Evolutionary conservation across 2,888 invertebrate species (phyloP), one percentile per base, ranked within the genome.

Genomic region (Limnephilus rhombicus): DNA sequence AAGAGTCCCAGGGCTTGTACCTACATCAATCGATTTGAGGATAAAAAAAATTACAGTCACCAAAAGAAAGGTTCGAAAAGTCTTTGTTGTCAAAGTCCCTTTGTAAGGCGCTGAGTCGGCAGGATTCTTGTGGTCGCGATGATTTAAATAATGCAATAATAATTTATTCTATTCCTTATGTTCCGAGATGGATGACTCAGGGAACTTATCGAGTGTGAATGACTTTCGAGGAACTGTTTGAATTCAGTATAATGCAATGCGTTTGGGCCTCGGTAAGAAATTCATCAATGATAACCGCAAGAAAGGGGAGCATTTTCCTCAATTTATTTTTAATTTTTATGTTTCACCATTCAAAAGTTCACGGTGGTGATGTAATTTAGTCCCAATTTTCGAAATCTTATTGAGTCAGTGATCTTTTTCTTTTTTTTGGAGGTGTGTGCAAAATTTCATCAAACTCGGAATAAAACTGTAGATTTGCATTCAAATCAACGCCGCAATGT

Each of bases 101-200:
- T 83, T 41, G 83, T 34, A 37, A 24, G 18, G 11, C 83, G 31
- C 37, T 83, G 83, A 83, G 37, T 34, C 31, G 83, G 83, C 83
- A 83, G 37, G 83, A 83, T 83, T 83, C 37, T 83, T 83, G 83
- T 37, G 83, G 83, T 83, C 83, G 83, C 24, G 37, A 37, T 68
- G 68, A 68, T 68, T 68, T 68, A 68, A 68, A 68, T 68, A 68
- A 18, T 18, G 53, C 68, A 68, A 68, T n/a, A 68, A 68, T 68
- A 68, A 68, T 68, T 41, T 41, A 83, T 83, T 41, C 83, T 83
- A 83, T 83, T 41, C 9, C 83, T 34, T 37, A 9, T 24, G 83
- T 24, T 34, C 24, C 37, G 24, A 83, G 83, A 37, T 37, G 31
- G 83, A 24, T 83, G 83, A 83, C 83, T 83, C 83, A 83, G 37